Base-by-base conservation (phyloP, 2,797 vertebrate species). In the Manis pentadactyla region DNA sequence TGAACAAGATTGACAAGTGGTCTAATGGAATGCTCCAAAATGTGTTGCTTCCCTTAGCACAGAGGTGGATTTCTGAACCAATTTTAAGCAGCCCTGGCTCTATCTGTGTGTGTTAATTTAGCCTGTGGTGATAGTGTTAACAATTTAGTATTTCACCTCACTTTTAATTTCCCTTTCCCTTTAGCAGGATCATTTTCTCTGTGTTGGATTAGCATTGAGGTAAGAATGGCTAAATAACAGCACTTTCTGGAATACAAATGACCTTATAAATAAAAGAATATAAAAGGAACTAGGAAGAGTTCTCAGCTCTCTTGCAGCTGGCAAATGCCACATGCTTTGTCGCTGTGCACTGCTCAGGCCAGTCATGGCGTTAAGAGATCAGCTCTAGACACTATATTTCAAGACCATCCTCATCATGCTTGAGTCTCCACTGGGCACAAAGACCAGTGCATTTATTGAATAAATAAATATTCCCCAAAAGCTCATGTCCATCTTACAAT, bases 181-280 rank as follows among this genome's bases (percentile, higher is more conserved):
- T 91, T 96, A 93, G 81, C 78, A 95, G 88, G 92, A 92, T 96
- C 94, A 81, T 96, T 97, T 97, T 95, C 90, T 95, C 79, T 95
- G 39, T 95, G 86, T 93, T 94, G 63, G 91, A 97, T 82, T 95
- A 95, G 81, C 61, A 79, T 0, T 89, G 90, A 96, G 74, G 66
- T 94, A 97, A 96, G 75, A 97, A 89, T 96, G 75, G 53, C 91
- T 97, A 92, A 94, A 94, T 94, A 95, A 94, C 39, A 81, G 39
- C 31, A 53, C 59, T 93, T 95, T 82, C 88, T 96, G 94, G 86
- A 94, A 94, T 95, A 96, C 69, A 94, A 94, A 96, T 97, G 66
- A 85, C 77, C 96, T 85, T 92, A 49, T 95, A 92, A 87, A 81
- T 90, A 78, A 81, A 88, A 59, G 21, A 88, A 64, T 46, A 55